Evolutionary conservation across 1,140 invertebrate species (phyloP).

Genomic region (Lucilia sericata): DNA sequence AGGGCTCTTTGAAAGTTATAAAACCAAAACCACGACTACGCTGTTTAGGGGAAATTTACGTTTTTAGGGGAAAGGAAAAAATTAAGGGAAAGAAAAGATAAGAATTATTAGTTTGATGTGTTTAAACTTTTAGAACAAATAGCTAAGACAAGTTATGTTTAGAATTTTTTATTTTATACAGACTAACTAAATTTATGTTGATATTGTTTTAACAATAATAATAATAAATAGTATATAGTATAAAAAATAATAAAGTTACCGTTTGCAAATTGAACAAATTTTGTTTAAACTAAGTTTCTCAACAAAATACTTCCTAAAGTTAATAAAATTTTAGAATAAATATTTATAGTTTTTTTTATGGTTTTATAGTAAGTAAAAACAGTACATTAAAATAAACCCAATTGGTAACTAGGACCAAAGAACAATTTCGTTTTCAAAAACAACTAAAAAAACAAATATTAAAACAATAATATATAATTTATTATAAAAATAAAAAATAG

Average conservation of each 20-base stretch:
- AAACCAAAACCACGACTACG: slow-evolving; percentile 93
- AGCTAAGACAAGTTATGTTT: neutral
- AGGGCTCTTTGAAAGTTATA: slow-evolving; percentile 91
- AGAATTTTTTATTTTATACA: neutral
- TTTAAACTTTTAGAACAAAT: neutral
- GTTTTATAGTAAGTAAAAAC: neutral
- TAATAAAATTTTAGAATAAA: neutral
- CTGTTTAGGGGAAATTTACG: slow-evolving; percentile 71
- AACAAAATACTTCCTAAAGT: slow-evolving; percentile 19
- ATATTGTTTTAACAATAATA: neutral
- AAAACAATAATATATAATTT: no score
- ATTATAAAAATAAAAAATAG: neutral
- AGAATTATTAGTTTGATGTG: neutral
- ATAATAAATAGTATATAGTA: neutral
- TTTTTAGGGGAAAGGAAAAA: slow-evolving; percentile 1
- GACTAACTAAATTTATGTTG: neutral
- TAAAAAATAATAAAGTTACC: neutral
- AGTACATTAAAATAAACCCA: neutral
- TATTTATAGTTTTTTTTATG: neutral
- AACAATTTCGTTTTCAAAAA: neutral
- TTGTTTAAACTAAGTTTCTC: slow-evolving; percentile 12
- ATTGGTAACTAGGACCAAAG: neutral
- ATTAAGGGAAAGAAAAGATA: neutral
- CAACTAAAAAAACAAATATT: neutral
- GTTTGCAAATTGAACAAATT: neutral